These are phyloP conservation scores for Papilio glaucus DNA, from an alignment of 1,140 invertebrate species.

Conservation along the genomic window DNA sequence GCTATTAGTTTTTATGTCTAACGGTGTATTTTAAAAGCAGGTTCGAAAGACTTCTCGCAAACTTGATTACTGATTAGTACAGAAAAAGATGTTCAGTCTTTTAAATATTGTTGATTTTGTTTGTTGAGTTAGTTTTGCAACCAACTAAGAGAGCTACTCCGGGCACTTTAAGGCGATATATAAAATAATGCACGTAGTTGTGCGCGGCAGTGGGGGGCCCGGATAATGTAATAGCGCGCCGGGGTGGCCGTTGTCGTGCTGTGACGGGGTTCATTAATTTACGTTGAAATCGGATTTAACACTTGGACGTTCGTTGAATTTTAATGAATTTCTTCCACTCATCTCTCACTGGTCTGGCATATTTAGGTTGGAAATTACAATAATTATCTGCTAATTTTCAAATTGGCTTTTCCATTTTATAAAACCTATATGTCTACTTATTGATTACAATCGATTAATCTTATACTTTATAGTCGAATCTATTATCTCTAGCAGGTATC, in stretches of 20 bases:
- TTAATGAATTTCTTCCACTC: conserved; percentile 13
- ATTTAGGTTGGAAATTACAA: not conserved
- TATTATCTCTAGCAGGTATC: too few species aligned
- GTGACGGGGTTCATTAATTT: conserved; percentile 30
- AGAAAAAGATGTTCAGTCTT: too few species aligned
- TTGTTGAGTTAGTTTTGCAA: not conserved
- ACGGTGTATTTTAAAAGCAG: too few species aligned
- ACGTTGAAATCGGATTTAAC: conserved; percentile 24
- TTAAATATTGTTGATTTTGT: not conserved
- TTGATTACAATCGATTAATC: too few species aligned
- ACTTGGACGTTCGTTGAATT: conserved; percentile 19
- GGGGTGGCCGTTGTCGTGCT: conserved; percentile 12
- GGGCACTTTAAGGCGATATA: not conserved
- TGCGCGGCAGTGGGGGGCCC: not conserved
- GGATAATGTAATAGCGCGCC: not conserved
- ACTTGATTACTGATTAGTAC: too few species aligned
- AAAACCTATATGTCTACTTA: too few species aligned
- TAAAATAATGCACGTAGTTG: not conserved
- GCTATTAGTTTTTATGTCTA: too few species aligned
- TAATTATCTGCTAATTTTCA: not conserved
- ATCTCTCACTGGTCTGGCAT: not conserved
- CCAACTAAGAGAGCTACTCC: not conserved
- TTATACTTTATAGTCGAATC: too few species aligned
- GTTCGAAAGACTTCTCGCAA: too few species aligned
- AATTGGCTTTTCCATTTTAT: not conserved